Conservation (phyloP, 2,113 vertebrate genomes). For the Bambusicola thoracicus region DNA sequence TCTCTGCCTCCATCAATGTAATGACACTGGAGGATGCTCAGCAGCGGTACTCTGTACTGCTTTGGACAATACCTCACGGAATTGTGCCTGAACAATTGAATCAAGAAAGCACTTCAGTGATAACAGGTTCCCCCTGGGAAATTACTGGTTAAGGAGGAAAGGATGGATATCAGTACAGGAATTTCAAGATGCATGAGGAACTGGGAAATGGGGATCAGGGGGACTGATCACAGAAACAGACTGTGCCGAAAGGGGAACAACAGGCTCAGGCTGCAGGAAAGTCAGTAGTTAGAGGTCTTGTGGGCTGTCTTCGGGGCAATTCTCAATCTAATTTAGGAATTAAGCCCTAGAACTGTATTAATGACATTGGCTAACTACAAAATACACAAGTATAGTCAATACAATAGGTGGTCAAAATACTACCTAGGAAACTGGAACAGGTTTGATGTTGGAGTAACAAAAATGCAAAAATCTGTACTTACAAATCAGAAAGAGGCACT, state of each 20-base stretch:
- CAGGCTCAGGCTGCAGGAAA: background rate
- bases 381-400: background rate
- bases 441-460: background rate
- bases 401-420: background rate
- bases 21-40: background rate
- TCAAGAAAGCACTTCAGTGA: background rate
- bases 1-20: background rate
- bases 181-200: background rate
- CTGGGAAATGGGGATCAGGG: background rate
- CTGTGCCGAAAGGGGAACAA: background rate
- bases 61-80: background rate
- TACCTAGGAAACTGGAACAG: background rate
- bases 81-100: background rate
- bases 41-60: background rate
- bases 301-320: background rate
- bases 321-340: background rate
- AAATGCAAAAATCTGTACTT: background rate
- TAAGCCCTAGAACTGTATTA: background rate
- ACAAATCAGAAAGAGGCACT: background rate
- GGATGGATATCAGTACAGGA: background rate
- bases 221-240: background rate
- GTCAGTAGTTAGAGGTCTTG: background rate
- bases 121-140: background rate
- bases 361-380: background rate
- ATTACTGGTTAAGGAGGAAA: conserved; percentile 2